Percentiles rank a stretch among this genome's conserved stretches.
phyloP scores from a whole-genome alignment of 2,888 invertebrate species.

The Apeira syringaria region DNA sequence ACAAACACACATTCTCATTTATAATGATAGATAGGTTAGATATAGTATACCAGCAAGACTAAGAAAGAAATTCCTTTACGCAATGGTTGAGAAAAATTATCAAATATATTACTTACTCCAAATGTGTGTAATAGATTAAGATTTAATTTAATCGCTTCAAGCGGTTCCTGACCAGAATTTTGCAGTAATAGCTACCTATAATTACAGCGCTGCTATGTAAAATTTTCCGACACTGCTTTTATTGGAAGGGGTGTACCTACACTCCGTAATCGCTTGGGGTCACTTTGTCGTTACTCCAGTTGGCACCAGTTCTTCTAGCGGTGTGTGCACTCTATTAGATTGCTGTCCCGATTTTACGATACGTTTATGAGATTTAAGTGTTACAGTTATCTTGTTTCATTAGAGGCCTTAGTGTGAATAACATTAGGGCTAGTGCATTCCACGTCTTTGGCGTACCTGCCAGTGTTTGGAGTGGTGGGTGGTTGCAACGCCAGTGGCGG shows the following conservation, averaged over 20 bases:
- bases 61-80: no score
- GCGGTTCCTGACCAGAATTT: no score
- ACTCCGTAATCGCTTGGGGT: background rate
- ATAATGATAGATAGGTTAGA: no score
- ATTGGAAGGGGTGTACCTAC: background rate
- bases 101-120: no score
- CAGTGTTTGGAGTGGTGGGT: conserved; percentile 37
- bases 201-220: no score
- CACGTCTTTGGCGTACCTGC: conserved; percentile 5
- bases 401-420: background rate
- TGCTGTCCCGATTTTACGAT: background rate
- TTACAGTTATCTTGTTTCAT: background rate
- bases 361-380: background rate
- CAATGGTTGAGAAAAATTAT: no score
- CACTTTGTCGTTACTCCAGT: background rate
- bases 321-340: conserved; percentile 3
- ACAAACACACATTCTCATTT: no score
- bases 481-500: conserved; percentile 60
- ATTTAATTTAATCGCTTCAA: no score
- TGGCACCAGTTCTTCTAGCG: background rate
- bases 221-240: background rate
- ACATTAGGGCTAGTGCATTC: conserved; percentile 10
- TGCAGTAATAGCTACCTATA: no score
- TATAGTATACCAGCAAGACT: no score
- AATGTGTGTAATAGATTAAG: no score